Percentiles rank a stretch among this genome's conserved stretches.
Conservation (phyloP, 2,797 vertebrate species). For the Onychomys leucogaster region DNA sequence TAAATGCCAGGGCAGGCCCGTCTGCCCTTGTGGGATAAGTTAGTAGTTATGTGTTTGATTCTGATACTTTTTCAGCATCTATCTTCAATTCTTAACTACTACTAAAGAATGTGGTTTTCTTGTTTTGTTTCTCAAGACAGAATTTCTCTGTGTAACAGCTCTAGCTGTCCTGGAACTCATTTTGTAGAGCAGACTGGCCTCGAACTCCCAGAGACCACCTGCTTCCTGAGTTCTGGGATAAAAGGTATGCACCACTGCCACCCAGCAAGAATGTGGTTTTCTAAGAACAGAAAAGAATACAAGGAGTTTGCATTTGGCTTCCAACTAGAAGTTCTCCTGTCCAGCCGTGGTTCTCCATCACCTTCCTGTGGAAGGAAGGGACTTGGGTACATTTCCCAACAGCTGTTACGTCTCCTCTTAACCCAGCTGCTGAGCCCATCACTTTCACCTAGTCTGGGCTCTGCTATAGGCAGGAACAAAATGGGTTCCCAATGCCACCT, state of each 20-base stretch:
- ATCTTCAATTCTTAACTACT: neutral
- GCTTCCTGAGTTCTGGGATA: neutral
- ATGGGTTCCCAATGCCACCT: neutral
- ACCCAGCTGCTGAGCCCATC: neutral
- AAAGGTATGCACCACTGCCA: too few relatives aligned
- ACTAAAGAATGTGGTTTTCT: neutral
- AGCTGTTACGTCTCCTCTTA: neutral
- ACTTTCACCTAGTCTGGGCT: neutral
- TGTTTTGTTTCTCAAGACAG: neutral
- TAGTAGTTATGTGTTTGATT: slow-evolving; percentile 39
- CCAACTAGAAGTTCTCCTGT: neutral
- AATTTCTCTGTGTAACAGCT: neutral
- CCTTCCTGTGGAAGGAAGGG: neutral
- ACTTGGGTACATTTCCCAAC: neutral
- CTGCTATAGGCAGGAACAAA: neutral
- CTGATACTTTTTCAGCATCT: neutral
- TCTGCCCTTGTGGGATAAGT: neutral
- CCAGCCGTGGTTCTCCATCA: neutral
- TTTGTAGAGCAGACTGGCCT: neutral
- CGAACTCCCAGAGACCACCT: neutral
- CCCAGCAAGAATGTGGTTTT: neutral
- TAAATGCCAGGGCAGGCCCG: slow-evolving; percentile 15
- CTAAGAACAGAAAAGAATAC: slow-evolving; percentile 31
- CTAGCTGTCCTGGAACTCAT: neutral
- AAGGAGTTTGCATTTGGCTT: neutral